These are phyloP conservation scores for Kobus ellipsiprymnus DNA, from an alignment of 2,113 vertebrate species.

Conservation along the genomic window DNA sequence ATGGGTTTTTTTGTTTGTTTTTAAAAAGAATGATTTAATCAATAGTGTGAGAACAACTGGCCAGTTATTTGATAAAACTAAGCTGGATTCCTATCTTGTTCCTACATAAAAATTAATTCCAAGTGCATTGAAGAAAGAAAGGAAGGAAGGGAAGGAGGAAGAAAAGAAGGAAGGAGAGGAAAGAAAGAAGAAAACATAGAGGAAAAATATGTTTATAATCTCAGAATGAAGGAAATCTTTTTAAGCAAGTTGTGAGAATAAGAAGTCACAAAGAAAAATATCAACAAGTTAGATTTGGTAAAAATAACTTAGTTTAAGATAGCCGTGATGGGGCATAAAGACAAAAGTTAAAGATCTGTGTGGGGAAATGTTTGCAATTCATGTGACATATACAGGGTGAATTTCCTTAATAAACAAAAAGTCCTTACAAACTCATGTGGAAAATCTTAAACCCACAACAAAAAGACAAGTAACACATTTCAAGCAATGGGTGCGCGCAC, in stretches of 20 bases:
- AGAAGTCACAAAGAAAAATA: not conserved
- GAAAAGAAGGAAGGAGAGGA: rapidly evolving
- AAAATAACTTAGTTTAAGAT: not conserved
- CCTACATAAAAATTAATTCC: not conserved
- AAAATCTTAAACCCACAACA: not conserved
- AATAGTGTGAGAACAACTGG: not conserved
- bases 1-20: not conserved
- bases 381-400: not conserved
- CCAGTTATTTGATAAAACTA: not conserved
- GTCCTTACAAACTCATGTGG: not conserved
- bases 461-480: not conserved
- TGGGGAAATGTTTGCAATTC: not conserved
- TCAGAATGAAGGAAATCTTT: not conserved
- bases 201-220: not conserved
- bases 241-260: not conserved
- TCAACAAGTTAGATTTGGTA: not conserved
- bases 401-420: not conserved
- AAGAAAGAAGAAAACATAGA: not conserved
- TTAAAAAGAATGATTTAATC: not conserved
- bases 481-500: not conserved
- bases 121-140: not conserved
- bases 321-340: not conserved
- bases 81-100: not conserved
- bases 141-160: rapidly evolving
- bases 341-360: not conserved